These are phyloP conservation scores for Nyctalus aviator DNA, from an alignment of 2,797 vertebrate species.

Conservation along the genomic window DNA sequence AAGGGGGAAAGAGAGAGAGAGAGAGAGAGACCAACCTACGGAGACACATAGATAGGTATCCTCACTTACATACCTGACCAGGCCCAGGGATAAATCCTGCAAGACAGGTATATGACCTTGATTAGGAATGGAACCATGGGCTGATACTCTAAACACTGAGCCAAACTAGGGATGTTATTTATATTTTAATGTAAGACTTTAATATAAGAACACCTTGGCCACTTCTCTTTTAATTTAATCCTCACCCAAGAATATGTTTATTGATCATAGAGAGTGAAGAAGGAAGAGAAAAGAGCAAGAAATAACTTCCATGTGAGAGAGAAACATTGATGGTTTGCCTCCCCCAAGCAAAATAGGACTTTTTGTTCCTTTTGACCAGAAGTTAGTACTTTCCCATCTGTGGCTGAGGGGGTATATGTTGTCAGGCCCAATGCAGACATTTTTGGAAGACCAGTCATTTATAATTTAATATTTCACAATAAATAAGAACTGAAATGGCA, in stretches of 20 bases:
- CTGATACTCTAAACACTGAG: too few species aligned
- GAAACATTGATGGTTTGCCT: neutral
- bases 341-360: neutral
- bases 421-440: accelerated
- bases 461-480: neutral
- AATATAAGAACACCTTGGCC: neutral
- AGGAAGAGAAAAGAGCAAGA: too few species aligned
- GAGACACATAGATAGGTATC: neutral
- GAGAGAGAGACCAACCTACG: too few species aligned
- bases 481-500: neutral
- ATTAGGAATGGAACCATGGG: neutral
- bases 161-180: neutral
- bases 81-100: too few species aligned
- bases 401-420: neutral
- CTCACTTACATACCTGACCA: too few species aligned
- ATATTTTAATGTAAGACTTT: neutral
- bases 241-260: too few species aligned
- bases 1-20: too few species aligned
- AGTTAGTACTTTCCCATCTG: neutral
- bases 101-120: too few species aligned
- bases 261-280: too few species aligned
- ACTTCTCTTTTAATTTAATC: too few species aligned
- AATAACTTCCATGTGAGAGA: too few species aligned
- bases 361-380: neutral
- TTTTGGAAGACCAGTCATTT: neutral